Evolutionary conservation across 2,113 vertebrate genomes (phyloP).

Genomic region (Tychaedon coryphoeus): DNA sequence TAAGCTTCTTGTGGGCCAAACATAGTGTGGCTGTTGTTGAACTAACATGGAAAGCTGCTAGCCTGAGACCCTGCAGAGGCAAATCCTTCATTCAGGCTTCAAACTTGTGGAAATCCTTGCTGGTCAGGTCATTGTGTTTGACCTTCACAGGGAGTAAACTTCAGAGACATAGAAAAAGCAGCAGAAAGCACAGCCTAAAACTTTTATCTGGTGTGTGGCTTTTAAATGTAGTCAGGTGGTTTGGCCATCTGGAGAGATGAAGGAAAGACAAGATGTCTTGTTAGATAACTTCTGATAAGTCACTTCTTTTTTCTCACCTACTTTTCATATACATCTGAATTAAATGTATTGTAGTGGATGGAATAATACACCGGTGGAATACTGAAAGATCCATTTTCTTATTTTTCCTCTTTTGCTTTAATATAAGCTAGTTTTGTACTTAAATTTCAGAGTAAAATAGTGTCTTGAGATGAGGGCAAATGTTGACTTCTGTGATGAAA

Average conservation of each 20-base stretch:
- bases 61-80: not conserved
- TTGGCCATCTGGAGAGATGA: conserved; percentile 17
- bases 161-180: conserved; percentile 15
- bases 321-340: conserved; percentile 20
- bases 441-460: not conserved
- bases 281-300: conserved; percentile 2
- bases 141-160: conserved; percentile 29
- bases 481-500: not conserved
- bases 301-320: not conserved
- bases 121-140: conserved; percentile 15
- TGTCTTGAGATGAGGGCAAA: not conserved
- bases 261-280: not conserved
- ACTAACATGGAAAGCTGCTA: not conserved
- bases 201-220: conserved; percentile 3
- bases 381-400: not conserved
- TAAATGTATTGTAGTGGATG: not conserved
- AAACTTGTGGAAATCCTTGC: not conserved
- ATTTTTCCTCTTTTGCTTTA: not conserved
- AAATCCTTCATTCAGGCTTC: conserved; percentile 4
- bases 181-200: not conserved
- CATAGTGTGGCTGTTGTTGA: not conserved
- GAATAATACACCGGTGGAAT: not conserved
- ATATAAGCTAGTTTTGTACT: not conserved
- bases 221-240: conserved; percentile 17
- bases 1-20: not conserved